Percentiles rank a stretch among this genome's conserved stretches.
Evolutionary conservation across 2,888 invertebrate species (phyloP).

Genomic region (Andrena praecox): DNA sequence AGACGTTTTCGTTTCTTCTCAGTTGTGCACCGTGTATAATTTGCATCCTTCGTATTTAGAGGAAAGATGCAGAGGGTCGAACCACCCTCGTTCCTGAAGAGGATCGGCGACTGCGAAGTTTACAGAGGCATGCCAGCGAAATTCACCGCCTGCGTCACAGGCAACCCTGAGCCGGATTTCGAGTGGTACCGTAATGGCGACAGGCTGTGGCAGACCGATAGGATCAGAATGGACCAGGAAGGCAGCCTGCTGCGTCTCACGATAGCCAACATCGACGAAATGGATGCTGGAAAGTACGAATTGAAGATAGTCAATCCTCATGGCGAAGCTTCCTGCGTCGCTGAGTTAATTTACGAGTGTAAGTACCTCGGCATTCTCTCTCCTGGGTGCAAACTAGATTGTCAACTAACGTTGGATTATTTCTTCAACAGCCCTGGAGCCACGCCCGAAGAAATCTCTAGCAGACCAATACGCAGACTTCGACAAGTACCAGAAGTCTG

Average conservation of each 20-base stretch:
- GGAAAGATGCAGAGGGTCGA: slow-evolving; percentile 91
- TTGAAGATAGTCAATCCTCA: slow-evolving; percentile 94
- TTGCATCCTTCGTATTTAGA: slow-evolving; percentile 83
- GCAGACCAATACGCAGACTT: slow-evolving; percentile 93
- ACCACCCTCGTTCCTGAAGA: slow-evolving; percentile 95
- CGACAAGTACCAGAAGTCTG: slow-evolving; percentile 93
- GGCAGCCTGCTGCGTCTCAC: slow-evolving; percentile 92
- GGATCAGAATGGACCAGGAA: slow-evolving; percentile 93
- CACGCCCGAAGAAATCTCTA: slow-evolving; percentile 88
- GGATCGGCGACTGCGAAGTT: slow-evolving; percentile 94
- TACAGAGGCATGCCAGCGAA: slow-evolving; percentile 95
- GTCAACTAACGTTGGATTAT: slow-evolving; percentile 1
- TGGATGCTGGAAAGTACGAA: slow-evolving; percentile 94
- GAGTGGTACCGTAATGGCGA: slow-evolving; percentile 94
- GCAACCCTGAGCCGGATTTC: slow-evolving; percentile 94
- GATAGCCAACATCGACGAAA: slow-evolving; percentile 91
- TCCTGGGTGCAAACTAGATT: not conserved
- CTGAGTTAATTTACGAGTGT: slow-evolving; percentile 93
- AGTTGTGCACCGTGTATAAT: not conserved
- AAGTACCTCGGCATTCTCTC: slow-evolving; percentile 78
- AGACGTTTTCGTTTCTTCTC: not conserved
- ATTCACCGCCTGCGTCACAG: slow-evolving; percentile 96
- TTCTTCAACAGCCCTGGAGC: slow-evolving; percentile 87
- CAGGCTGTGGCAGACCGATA: slow-evolving; percentile 92
- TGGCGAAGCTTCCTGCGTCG: slow-evolving; percentile 93